phyloP scores from a whole-genome alignment of 2,113 vertebrate genomes.

The Sinosuthora webbiana region DNA sequence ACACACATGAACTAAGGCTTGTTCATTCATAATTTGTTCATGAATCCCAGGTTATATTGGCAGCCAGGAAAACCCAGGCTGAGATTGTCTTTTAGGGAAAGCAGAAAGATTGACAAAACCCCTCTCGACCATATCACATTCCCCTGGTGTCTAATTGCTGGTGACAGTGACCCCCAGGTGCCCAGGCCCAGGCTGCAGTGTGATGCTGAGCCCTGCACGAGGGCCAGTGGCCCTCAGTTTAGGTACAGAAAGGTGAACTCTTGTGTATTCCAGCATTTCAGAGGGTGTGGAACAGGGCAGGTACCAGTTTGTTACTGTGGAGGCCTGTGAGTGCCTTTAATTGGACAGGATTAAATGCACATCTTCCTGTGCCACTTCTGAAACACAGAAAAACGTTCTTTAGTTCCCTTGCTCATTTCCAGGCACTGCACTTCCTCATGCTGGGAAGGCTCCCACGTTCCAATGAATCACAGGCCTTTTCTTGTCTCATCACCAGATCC shows the following conservation, averaged over 20 bases:
- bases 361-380: rapidly evolving
- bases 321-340: background rate
- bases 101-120: background rate
- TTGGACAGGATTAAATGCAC: rapidly evolving
- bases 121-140: rapidly evolving
- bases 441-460: background rate
- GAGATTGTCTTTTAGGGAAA: background rate
- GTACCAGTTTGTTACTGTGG: rapidly evolving
- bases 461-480: background rate
- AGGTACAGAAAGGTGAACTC: background rate
- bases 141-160: background rate
- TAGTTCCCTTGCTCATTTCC: background rate
- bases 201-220: background rate
- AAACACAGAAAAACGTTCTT: background rate
- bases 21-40: background rate
- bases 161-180: rapidly evolving
- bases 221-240: rapidly evolving
- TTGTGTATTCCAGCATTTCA: rapidly evolving
- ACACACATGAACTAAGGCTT: rapidly evolving
- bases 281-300: background rate
- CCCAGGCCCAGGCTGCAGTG: background rate
- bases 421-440: background rate
- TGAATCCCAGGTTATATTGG: background rate
- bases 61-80: background rate
- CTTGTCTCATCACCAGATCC: background rate